Conservation (phyloP, 1,140 invertebrate genomes). For the Sycophila sp. region DNA sequence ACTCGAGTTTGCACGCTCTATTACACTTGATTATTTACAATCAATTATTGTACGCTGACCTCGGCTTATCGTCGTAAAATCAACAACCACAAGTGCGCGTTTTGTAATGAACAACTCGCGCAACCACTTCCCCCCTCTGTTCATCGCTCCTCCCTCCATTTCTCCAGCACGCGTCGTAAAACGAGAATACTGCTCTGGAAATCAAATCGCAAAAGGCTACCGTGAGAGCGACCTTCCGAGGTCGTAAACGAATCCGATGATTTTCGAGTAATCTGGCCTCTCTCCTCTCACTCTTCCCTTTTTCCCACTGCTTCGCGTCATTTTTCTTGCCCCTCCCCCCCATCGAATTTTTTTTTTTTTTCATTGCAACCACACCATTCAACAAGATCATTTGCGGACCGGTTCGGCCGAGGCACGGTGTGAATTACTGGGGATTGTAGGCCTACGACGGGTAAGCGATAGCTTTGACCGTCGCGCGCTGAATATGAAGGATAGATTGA, state of each 20-base stretch:
- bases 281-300: not conserved
- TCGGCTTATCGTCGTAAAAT: not conserved
- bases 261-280: constrained; percentile 17
- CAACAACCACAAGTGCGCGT: not conserved
- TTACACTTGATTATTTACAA: not conserved
- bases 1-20: no score
- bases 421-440: constrained; percentile 10
- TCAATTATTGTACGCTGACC: not conserved
- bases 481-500: constrained; percentile 32
- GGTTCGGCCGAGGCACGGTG: constrained; percentile 8
- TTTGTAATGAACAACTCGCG: not conserved
- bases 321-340: not conserved
- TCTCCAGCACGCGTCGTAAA: constrained; percentile 7
- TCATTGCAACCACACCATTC: constrained; percentile 3
- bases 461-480: constrained; percentile 24
- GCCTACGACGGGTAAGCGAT: constrained; percentile 20
- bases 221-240: constrained; percentile 25
- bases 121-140: not conserved
- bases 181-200: constrained; percentile 10
- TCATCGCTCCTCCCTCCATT: not conserved
- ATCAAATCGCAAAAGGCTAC: constrained; percentile 25
- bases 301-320: no score
- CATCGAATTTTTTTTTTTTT: not conserved
- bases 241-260: constrained; percentile 20
- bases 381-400: constrained; percentile 30